Evolutionary conservation across 2,888 invertebrate species (phyloP).

Genomic region (Stenotaenia linearis): DNA sequence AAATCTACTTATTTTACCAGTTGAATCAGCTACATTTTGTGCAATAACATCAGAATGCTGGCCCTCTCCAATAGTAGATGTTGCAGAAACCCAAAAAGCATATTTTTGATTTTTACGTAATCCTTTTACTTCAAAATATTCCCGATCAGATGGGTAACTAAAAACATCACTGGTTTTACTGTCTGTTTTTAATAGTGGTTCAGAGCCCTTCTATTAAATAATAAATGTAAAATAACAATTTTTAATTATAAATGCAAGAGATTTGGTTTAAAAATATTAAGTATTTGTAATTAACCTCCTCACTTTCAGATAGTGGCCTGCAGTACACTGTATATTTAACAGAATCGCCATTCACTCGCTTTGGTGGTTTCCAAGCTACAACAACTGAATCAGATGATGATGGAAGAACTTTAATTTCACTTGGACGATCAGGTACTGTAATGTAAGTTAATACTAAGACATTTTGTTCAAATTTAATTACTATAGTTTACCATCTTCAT

Average conservation of each 20-base stretch:
- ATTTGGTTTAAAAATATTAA: neutral
- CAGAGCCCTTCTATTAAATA: neutral
- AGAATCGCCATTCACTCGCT: slow-evolving; percentile 70
- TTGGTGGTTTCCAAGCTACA: slow-evolving; percentile 78
- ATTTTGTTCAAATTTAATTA: neutral
- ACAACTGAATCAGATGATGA: slow-evolving; percentile 74
- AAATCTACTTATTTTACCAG: neutral
- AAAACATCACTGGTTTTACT: neutral
- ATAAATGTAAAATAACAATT: neutral
- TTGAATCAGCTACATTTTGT: slow-evolving; percentile 24
- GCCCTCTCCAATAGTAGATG: slow-evolving; percentile 21
- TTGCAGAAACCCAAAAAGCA: slow-evolving; percentile 30
- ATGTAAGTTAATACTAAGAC: neutral
- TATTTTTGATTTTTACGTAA: slow-evolving; percentile 28
- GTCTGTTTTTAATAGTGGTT: neutral
- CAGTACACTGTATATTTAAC: slow-evolving; percentile 74
- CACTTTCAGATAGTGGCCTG: slow-evolving; percentile 39
- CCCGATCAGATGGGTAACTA: neutral
- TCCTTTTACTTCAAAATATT: slow-evolving; percentile 20
- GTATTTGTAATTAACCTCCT: slow-evolving; percentile 31
- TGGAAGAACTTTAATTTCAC: slow-evolving; percentile 74
- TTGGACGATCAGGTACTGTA: slow-evolving; percentile 76
- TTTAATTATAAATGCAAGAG: neutral
- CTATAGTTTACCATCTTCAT: slow-evolving; percentile 71
- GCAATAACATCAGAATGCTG: neutral